Conservation (phyloP, 2,113 vertebrate genomes). For the Azemiops feae region DNA sequence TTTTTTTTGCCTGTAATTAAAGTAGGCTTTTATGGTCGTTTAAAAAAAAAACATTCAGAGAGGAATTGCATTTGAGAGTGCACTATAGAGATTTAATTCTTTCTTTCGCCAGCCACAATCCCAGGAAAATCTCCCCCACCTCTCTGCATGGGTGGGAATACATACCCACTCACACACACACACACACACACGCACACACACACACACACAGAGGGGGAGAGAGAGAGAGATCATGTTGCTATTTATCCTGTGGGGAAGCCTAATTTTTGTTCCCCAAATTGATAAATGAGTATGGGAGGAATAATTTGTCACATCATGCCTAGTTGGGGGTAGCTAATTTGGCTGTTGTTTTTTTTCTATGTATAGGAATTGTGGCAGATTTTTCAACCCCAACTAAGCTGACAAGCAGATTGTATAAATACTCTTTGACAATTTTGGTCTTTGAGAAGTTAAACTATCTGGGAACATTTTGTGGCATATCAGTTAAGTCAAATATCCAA, state of each 20-base stretch:
- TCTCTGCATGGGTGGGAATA: too few relatives aligned
- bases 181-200: too few relatives aligned
- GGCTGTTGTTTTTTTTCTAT: background rate
- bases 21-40: background rate
- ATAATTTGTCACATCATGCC: background rate
- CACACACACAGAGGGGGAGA: too few relatives aligned
- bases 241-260: background rate
- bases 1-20: background rate
- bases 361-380: background rate
- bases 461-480: background rate
- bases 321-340: background rate
- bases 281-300: background rate
- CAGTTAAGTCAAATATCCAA: background rate
- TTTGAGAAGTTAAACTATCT: background rate
- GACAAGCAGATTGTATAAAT: background rate
- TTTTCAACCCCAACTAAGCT: background rate
- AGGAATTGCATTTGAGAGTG: background rate
- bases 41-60: background rate
- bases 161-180: too few relatives aligned
- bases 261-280: background rate
- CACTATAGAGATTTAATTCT: background rate
- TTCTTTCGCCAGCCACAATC: background rate
- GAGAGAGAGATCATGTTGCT: background rate
- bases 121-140: background rate
- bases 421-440: too few relatives aligned